phyloP scores from a whole-genome alignment of 2,797 vertebrate species.

The Rhinichthys osculus region DNA sequence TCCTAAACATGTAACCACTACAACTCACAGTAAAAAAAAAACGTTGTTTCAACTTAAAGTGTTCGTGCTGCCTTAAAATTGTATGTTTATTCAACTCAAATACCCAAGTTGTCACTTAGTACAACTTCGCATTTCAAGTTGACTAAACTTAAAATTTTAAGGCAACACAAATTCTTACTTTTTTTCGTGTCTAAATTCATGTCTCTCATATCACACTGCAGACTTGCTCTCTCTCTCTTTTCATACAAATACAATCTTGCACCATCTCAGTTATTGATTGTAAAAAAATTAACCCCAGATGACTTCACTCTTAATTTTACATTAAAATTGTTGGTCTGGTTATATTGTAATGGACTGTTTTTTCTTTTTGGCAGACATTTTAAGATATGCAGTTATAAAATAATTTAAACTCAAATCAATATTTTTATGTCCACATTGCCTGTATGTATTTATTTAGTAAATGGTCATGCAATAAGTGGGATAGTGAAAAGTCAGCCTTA shows the following conservation, averaged over 20 bases:
- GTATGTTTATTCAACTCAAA: not conserved
- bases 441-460: not conserved
- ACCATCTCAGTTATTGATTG: not conserved
- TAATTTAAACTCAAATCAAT: not conserved
- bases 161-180: too few species aligned
- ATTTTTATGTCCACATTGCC: not conserved
- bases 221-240: not conserved
- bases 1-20: not conserved
- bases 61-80: not conserved
- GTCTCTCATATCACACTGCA: not conserved
- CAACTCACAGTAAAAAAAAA: not conserved
- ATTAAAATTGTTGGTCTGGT: not conserved
- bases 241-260: not conserved
- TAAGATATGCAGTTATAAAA: not conserved
- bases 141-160: not conserved
- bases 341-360: not conserved
- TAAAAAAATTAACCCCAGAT: not conserved
- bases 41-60: too few species aligned
- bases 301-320: not conserved
- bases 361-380: not conserved
- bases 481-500: not conserved
- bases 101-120: not conserved
- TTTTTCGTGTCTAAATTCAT: not conserved
- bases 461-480: not conserved
- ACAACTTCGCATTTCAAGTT: not conserved